These are phyloP conservation scores for Bombus pascuorum DNA, from an alignment of 1,140 invertebrate genomes.

Conservation along the genomic window DNA sequence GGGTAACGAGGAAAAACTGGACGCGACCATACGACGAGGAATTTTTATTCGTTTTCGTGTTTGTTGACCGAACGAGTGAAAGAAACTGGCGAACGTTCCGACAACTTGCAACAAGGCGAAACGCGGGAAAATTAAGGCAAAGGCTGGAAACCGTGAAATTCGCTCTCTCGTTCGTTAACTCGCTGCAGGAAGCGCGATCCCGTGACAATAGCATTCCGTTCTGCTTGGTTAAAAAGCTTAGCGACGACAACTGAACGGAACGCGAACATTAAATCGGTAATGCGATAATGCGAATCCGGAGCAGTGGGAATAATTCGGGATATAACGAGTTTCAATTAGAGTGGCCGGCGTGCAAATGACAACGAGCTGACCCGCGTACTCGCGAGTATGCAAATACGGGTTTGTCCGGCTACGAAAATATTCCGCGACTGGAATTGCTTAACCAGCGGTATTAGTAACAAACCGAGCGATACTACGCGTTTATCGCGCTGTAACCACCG, in stretches of 20 bases:
- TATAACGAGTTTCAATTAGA: slow-evolving; percentile 65
- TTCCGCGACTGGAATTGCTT: slow-evolving; percentile 2
- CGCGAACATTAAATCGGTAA: slow-evolving; percentile 54
- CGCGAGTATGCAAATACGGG: slow-evolving; percentile 55
- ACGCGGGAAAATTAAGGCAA: neutral
- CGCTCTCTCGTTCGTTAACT: neutral
- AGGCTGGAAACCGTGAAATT: neutral
- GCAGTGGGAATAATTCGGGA: slow-evolving; percentile 55
- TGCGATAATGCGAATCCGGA: slow-evolving; percentile 49
- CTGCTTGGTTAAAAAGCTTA: slow-evolving; percentile 47
- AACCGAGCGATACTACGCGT: neutral
- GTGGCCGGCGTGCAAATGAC: slow-evolving; percentile 42
- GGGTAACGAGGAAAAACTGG: neutral
- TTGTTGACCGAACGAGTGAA: neutral
- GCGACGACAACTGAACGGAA: slow-evolving; percentile 36
- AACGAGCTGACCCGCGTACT: slow-evolving; percentile 26
- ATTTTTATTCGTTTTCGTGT: neutral
- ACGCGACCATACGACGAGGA: neutral
- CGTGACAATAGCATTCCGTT: slow-evolving; percentile 26
- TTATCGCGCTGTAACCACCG: neutral
- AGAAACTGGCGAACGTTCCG: neutral
- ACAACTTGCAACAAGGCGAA: neutral
- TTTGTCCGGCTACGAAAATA: slow-evolving; percentile 39
- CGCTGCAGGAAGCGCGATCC: neutral
- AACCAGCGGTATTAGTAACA: slow-evolving; percentile 28